Evolutionary conservation across 1,140 invertebrate species (phyloP).

Genomic region (Plutomurus gul): DNA sequence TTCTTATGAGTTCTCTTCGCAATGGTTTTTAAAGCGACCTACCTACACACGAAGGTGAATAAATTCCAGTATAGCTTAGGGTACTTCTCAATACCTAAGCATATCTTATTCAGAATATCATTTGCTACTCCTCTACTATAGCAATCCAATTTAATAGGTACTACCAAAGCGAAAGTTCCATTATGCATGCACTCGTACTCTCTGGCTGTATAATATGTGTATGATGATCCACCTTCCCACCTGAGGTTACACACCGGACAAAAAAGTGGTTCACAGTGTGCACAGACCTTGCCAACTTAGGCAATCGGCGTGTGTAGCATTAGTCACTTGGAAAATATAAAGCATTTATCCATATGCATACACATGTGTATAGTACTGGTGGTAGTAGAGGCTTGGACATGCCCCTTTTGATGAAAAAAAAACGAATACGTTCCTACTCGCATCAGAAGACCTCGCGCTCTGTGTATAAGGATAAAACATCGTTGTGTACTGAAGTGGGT

Average conservation of each 20-base stretch:
- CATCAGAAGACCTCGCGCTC: no score
- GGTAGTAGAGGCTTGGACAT: neutral
- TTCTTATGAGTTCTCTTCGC: no score
- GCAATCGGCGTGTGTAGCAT: conserved; percentile 22
- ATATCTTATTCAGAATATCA: no score
- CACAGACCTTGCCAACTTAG: conserved; percentile 30
- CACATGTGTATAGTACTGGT: neutral
- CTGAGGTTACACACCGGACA: conserved; percentile 28
- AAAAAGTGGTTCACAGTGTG: conserved; percentile 33
- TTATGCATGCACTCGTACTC: conserved; percentile 5
- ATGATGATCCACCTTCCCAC: conserved; percentile 29
- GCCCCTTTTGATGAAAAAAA: no score
- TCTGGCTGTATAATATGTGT: neutral
- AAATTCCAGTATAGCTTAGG: no score
- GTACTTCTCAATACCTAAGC: no score
- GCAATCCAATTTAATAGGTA: neutral
- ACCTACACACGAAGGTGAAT: no score
- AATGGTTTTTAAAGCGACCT: no score
- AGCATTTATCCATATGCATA: neutral
- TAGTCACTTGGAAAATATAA: neutral
- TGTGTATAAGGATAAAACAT: no score
- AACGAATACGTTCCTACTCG: no score
- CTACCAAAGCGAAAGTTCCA: neutral
- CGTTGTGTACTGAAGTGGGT: no score
- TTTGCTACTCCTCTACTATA: neutral